phyloP scores from a whole-genome alignment of 2,797 vertebrate species.

The Ceyx erithaca region DNA sequence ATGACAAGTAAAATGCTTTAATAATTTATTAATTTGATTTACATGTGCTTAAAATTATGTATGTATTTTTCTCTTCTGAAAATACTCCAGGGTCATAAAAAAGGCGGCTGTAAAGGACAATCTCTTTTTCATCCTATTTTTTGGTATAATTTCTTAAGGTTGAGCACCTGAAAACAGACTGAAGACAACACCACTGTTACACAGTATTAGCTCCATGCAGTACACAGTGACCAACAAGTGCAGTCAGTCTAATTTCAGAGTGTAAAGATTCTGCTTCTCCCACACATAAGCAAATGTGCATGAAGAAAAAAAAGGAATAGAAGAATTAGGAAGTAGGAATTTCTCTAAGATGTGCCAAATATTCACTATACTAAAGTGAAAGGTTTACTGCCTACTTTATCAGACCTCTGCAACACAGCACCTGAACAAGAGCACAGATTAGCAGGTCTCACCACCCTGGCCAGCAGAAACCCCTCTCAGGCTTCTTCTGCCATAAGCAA shows the following conservation, averaged over 20 bases:
- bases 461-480: not conserved
- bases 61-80: slow-evolving; percentile 75
- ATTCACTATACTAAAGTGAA: not conserved
- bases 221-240: not conserved
- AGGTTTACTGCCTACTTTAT: not conserved
- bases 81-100: slow-evolving; percentile 60
- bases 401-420: not conserved
- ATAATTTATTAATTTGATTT: slow-evolving; percentile 82
- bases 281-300: not conserved
- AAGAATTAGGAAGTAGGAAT: not conserved
- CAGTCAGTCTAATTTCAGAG: not conserved
- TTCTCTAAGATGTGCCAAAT: not conserved
- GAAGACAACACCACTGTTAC: not conserved
- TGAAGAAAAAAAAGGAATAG: not conserved
- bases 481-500: not conserved
- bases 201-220: not conserved
- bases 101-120: slow-evolving; percentile 7
- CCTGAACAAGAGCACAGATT: not conserved
- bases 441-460: not conserved
- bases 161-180: not conserved
- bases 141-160: not conserved
- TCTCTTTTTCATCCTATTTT: slow-evolving; percentile 42
- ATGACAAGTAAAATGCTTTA: slow-evolving; percentile 79
- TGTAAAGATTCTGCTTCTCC: not conserved
- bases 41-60: slow-evolving; percentile 78